phyloP scores from a whole-genome alignment of 2,113 vertebrate genomes.

The Crotalus tigris region DNA sequence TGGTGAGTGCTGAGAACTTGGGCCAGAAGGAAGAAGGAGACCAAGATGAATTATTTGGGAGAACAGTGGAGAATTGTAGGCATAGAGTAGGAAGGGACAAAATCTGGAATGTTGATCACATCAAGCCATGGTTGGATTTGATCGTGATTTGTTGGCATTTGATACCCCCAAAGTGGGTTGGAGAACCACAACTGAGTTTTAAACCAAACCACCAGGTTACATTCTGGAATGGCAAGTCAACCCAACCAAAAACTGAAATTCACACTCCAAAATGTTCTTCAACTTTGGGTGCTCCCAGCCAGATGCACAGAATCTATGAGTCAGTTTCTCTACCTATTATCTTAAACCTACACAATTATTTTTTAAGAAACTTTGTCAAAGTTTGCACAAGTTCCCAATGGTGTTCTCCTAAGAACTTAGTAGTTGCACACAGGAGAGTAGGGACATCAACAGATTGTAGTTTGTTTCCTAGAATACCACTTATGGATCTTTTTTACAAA shows the following conservation, averaged over 20 bases:
- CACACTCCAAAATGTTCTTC: background rate
- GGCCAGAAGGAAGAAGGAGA: background rate
- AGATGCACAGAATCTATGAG: background rate
- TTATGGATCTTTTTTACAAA: background rate
- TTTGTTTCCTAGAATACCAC: background rate
- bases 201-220: background rate
- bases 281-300: background rate
- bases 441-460: background rate
- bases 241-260: background rate
- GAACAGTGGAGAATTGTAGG: background rate
- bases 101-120: background rate
- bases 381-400: background rate
- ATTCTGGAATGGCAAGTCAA: background rate
- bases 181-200: background rate
- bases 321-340: background rate
- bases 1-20: conserved; percentile 48
- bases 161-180: background rate
- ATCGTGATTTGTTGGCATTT: background rate
- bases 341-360: background rate
- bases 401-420: background rate
- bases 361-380: background rate
- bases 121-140: background rate
- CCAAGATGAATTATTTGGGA: background rate
- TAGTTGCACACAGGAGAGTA: background rate
- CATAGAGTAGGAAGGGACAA: background rate